Evolutionary conservation across 35 echinoderm and acorn worm species (phyloP), one percentile per base, ranked within the genome.

Genomic region (Holothuria glaberrima): DNA sequence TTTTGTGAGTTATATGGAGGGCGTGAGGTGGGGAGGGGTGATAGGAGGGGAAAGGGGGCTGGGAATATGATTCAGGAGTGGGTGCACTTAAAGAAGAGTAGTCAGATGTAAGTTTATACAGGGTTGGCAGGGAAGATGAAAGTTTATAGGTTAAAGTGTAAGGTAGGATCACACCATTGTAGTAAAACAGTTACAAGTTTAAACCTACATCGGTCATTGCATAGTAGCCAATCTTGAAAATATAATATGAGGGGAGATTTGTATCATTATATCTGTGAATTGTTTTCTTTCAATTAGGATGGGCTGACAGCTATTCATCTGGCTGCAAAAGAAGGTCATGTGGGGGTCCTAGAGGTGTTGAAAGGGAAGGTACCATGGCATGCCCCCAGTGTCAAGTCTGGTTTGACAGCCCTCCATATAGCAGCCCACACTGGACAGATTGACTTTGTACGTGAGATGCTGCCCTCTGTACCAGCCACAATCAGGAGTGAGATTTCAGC

Each of bases 221-320:
- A 2, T 4, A 41, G 36, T 5, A 30, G 5, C 20, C 12, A 13
- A 17, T 66, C 18, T 0, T 24, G 21, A 18, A n/a, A 80, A 45
- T 80, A 19, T 33, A 52, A 52, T 46, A n/a, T n/a, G n/a, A n/a
- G n/a, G n/a, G n/a, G n/a, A n/a, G n/a, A n/a, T n/a, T n/a, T n/a
- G n/a, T n/a, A n/a, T 38, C 25, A 46, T 31, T 20, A 57, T 41
- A 59, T 36, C 6, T 86, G 26, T 69, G 1, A 38, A 44, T 87
- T 46, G 38, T 62, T 36, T 91, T 32, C 20, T 67, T 41, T 7
- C 36, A 36, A 38, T 0, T 36, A 98, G 96, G 96, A 98, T 92
- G 96, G 96, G 21, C 90, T 98, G 92, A 98, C 96, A 58, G 96
- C 93, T 0, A 98, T 98, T 67, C 96, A 98, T 57, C 87, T 98